Evolutionary conservation across 2,888 invertebrate species (phyloP).

Genomic region (Neuroscelio doddi): DNA sequence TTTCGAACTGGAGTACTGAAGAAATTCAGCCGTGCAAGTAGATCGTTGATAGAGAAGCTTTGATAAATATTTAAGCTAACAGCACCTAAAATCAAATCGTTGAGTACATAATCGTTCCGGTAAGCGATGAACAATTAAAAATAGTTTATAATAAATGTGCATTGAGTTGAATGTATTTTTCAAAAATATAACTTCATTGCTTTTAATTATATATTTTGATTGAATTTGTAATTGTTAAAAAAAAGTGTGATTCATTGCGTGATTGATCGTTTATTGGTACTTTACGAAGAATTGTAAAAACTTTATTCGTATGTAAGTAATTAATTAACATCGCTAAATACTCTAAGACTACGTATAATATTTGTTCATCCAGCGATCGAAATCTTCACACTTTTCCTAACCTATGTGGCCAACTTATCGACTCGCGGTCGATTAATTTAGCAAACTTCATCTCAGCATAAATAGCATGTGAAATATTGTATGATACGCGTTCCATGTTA

Average conservation of each 20-base stretch:
- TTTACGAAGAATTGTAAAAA: no score
- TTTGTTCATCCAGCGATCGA: neutral
- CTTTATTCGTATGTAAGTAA: slow-evolving; percentile 3
- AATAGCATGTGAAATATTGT: slow-evolving; percentile 67
- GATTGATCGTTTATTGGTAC: no score
- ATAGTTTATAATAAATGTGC: slow-evolving; percentile 10
- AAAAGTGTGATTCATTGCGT: no score
- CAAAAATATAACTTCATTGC: no score
- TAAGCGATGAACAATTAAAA: no score
- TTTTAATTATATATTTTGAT: no score
- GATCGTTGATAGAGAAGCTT: slow-evolving; percentile 19
- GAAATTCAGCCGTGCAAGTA: slow-evolving; percentile 4
- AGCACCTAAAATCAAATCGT: slow-evolving; percentile 39
- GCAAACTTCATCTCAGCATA: slow-evolving; percentile 19
- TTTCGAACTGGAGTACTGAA: neutral
- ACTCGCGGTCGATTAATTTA: slow-evolving; percentile 6
- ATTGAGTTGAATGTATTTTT: no score
- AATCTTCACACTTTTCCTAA: neutral
- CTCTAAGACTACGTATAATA: neutral
- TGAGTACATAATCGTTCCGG: slow-evolving; percentile 10
- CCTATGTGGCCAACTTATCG: neutral
- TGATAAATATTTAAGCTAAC: slow-evolving; percentile 35
- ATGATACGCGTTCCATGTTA: slow-evolving; percentile 66
- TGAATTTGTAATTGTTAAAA: no score
- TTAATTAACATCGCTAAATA: slow-evolving; percentile 10